Base-by-base conservation (phyloP, 2,888 invertebrate species). In the Agonopterix subpropinquella region DNA sequence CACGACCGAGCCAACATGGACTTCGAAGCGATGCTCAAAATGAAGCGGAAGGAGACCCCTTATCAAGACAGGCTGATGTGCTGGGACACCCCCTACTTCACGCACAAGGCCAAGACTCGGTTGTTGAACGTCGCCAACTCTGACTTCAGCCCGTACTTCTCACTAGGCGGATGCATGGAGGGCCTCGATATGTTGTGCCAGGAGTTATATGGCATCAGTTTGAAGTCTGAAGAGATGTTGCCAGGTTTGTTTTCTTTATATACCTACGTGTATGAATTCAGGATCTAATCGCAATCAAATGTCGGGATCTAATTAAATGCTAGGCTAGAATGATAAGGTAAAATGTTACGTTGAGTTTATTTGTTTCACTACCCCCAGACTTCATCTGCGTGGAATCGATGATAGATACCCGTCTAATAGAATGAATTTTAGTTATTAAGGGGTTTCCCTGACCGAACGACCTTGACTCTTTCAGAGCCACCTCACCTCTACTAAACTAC, bases 111-210 rank as follows among this genome's bases (percentile, higher is more conserved):
- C 0, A 95, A 94, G 73, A 91, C 90, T 0, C 90, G 92, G 52
- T 90, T 93, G 66, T 83, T 96, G 0, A 91, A 93, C 52, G 92
- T 92, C 0, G 92, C 92, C 9, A 90, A 91, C 48, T 89, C 91
- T 4, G 95, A 96, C 63, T 95, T 94, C 65, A 90, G 94, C 42
- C 95, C 95, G 2, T 98, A 94, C 77, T 97, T 97, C 80, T 98
- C 96, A 9, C 89, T 99, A 0, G 98, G 98, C 1, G 92, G 94
- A 7, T 98, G 98, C 66, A 98, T 99, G 97, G 98, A 98, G 67
- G 99, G 99, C 0, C 86, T 99, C n/a, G 96, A 96, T 73, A 91
- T 93, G 71, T 80, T 99, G n/a, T 94, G 97, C 58, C 91, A 93
- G 54, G 90, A 92, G 15, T 84, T 99, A 4, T 98, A 94, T 66